These are phyloP conservation scores for Cherax quadricarinatus DNA, from an alignment of 1,140 invertebrate species.

Conservation along the genomic window DNA sequence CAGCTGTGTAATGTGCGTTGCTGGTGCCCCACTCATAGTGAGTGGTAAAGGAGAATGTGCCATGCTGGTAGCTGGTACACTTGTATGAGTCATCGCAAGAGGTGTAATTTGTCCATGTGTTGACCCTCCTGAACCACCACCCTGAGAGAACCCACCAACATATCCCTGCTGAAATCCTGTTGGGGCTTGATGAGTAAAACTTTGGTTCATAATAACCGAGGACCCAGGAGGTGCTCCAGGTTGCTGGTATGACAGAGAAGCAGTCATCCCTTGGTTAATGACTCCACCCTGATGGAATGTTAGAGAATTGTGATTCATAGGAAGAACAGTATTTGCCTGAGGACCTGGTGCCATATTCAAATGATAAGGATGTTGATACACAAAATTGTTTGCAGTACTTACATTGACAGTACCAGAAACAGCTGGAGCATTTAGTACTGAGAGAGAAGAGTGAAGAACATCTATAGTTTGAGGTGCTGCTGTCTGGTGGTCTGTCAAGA, in stretches of 20 bases:
- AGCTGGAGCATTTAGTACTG: conserved; percentile 61
- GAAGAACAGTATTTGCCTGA: conserved; percentile 67
- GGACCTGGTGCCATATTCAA: conserved; percentile 66
- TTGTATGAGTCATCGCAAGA: conserved; percentile 66
- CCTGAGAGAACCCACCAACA: conserved; percentile 43
- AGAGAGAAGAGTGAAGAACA: conserved; percentile 67
- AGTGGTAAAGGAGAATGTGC: conserved; percentile 68
- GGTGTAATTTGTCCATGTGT: conserved; percentile 65
- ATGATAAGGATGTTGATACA: conserved; percentile 72
- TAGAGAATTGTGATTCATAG: conserved; percentile 66
- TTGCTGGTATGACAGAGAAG: conserved; percentile 71
- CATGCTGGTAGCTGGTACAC: conserved; percentile 63
- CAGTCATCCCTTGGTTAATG: conserved; percentile 69
- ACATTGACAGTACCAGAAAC: conserved; percentile 65
- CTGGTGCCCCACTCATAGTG: conserved; percentile 61
- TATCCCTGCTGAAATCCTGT: conserved; percentile 70
- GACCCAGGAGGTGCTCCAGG: conserved; percentile 58
- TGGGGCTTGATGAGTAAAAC: conserved; percentile 66
- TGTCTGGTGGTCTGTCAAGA: conserved; percentile 58
- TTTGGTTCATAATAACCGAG: conserved; percentile 74
- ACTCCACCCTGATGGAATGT: conserved; percentile 70
- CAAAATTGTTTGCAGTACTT: conserved; percentile 69
- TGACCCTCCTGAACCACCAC: conserved; percentile 40
- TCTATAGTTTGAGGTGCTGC: conserved; percentile 60
- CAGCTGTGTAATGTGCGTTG: conserved; percentile 55